Percentiles rank a stretch among this genome's conserved stretches.
Conservation (phyloP, 2,888 invertebrate genomes). For the Graphium colonna region DNA sequence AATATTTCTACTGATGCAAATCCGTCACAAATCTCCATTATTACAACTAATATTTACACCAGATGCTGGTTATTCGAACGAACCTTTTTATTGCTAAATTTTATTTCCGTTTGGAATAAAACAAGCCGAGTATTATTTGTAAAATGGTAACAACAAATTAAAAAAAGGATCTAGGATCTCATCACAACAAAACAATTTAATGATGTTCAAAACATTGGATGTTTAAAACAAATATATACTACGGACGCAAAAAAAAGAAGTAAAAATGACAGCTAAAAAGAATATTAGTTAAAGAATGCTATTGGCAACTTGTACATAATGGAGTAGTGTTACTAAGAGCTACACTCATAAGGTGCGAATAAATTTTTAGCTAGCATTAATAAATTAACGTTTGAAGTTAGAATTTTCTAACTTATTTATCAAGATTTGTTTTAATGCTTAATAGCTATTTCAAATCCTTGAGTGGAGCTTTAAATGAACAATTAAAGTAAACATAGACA, state of each 20-base stretch:
- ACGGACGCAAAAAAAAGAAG: neutral
- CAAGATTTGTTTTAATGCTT: too few species aligned
- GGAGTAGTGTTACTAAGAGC: neutral
- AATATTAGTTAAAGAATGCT: neutral
- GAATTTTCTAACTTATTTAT: too few species aligned
- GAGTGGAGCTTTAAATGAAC: too few species aligned
- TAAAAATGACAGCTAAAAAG: neutral
- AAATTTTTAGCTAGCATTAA: neutral
- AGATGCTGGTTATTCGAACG: conserved; percentile 13
- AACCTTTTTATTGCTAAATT: conserved; percentile 2
- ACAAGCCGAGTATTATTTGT: neutral
- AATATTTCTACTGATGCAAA: neutral
- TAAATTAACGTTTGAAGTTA: too few species aligned
- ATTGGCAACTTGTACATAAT: neutral
- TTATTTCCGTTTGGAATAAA: conserved; percentile 11
- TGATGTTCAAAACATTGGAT: conserved; percentile 17
- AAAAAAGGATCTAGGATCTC: conserved; percentile 13
- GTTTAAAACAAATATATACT: conserved; percentile 3
- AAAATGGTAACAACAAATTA: conserved; percentile 16
- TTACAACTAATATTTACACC: neutral
- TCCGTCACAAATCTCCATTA: neutral
- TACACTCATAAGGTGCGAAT: too few species aligned
- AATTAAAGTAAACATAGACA: too few species aligned
- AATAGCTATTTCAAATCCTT: too few species aligned
- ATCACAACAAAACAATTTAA: conserved; percentile 3